Base-by-base conservation (phyloP, 2,888 invertebrate species). In the Calameuta pallipes region DNA sequence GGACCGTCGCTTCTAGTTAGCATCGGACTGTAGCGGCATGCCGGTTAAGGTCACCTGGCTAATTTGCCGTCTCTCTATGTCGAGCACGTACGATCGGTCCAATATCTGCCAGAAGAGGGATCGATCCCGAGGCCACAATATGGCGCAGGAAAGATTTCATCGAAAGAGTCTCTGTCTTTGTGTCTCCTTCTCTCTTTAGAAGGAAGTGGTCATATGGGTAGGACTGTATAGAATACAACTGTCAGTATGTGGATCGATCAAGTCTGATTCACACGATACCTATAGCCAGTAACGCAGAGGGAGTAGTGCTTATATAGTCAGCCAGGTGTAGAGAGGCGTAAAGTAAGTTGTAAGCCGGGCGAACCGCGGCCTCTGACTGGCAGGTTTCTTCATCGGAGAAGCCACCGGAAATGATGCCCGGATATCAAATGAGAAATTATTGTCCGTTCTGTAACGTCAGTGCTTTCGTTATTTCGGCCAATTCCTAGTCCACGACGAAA, bases 321-420 rank as follows among this genome's bases (percentile, higher is more conserved):
- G 56, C 83, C 84, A 85, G 87, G 87, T 86, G 85, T 87, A 87
- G 87, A 86, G 86, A 89, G 87, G 87, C 87, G 86, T 85, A 85
- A 88, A 86, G 87, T 84, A 87, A 87, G 85, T 84, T 84, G 83
- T 87, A 85, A 87, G 87, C 84, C 78, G 74, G 78, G 86, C 84
- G 83, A 84, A 83, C 85, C 87, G 83, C 84, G 87, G 86, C 84
- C 82, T 87, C 88, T 90, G 91, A 91, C 89, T 90, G 91, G 89
- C 91, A 90, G 90, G 85, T 90, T 89, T 86, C 90, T 90, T 91
- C 90, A 90, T 91, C 88, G 90, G 86, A 85, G 89, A 90, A 91
- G 91, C 88, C 88, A 91, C 90, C 91, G 91, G 90, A 91, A 91
- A 90, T 90, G 91, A 91, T 89, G 90, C 85, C 87, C 85, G 84